Percentiles rank a stretch among this genome's conserved stretches.
phyloP scores from a whole-genome alignment of 2,888 invertebrate species.

The Nipponacmea schrenckii region DNA sequence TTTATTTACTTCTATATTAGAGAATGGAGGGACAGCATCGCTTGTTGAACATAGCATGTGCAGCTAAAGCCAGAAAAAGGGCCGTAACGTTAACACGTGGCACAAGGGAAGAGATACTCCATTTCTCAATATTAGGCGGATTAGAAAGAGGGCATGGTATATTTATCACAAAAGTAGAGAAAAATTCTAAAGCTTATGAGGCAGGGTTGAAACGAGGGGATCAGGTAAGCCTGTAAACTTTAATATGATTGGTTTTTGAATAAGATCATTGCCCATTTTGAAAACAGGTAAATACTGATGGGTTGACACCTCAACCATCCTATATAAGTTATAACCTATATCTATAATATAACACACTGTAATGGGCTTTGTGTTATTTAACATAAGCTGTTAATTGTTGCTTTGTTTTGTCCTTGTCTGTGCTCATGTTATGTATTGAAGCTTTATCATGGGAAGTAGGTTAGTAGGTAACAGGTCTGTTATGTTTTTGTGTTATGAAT shows the following conservation, averaged over 20 bases:
- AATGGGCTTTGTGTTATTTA: too few species aligned
- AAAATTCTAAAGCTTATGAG: conserved; percentile 92
- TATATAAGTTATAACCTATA: too few species aligned
- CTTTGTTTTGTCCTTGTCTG: too few species aligned
- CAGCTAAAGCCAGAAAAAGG: conserved; percentile 92
- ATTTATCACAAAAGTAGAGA: conserved; percentile 93
- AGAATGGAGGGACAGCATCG: conserved; percentile 79
- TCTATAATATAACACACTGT: too few species aligned
- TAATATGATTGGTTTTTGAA: not conserved
- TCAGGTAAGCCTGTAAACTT: conserved; percentile 72
- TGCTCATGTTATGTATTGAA: too few species aligned
- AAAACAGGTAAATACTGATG: not conserved
- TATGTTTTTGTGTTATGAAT: too few species aligned
- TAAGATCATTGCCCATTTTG: not conserved
- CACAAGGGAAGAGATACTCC: conserved; percentile 88
- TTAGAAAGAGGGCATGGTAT: conserved; percentile 92
- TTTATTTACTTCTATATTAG: conserved; percentile 46
- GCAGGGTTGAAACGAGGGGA: conserved; percentile 96
- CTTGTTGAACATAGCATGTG: conserved; percentile 91
- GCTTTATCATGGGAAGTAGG: too few species aligned
- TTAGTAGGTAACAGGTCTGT: too few species aligned
- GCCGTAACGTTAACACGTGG: conserved; percentile 91
- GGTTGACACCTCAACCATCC: too few species aligned
- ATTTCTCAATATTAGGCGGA: conserved; percentile 94
- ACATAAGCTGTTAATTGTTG: too few species aligned